A percentile compares a stretch with the other conserved stretches of the same genome.
Evolutionary conservation across 2,888 invertebrate species (phyloP).

Genomic region (Thereva unica): DNA sequence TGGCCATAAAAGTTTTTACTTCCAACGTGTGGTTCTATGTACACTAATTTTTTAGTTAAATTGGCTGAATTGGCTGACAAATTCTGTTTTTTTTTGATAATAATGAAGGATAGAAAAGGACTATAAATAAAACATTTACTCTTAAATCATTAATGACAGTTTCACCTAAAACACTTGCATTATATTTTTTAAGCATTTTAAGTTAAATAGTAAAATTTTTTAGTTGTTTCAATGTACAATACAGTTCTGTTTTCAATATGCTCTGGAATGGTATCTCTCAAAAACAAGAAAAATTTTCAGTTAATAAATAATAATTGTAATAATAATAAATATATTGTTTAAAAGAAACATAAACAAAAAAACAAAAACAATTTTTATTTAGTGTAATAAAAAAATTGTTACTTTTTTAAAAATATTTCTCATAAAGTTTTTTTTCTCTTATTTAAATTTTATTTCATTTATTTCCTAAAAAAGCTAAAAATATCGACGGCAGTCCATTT

Average conservation of each 20-base stretch:
- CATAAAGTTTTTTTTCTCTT: constrained; percentile 14
- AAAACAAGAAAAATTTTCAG: no score
- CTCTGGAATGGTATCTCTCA: constrained; percentile 17
- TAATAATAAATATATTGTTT: constrained; percentile 24
- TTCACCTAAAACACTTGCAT: constrained; percentile 31
- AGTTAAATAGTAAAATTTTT: constrained; percentile 30
- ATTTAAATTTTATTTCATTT: background rate
- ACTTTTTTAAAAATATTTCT: constrained; percentile 5
- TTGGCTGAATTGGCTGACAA: no score
- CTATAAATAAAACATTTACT: constrained; percentile 15
- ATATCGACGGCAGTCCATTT: constrained; percentile 39
- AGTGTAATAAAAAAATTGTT: background rate
- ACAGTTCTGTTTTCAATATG: constrained; percentile 23
- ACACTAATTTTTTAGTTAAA: no score
- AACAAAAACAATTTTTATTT: constrained; percentile 15
- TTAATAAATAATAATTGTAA: background rate
- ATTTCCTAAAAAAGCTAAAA: constrained; percentile 28
- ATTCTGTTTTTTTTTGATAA: no score
- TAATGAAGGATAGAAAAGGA: background rate
- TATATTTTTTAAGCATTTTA: constrained; percentile 33
- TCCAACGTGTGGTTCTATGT: no score
- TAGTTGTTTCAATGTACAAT: constrained; percentile 20
- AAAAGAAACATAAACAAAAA: background rate
- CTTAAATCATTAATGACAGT: constrained; percentile 22
- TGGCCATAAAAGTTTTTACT: no score